These are phyloP conservation scores for Girardinus metallicus DNA, from an alignment of 2,797 vertebrate genomes.

Conservation along the genomic window DNA sequence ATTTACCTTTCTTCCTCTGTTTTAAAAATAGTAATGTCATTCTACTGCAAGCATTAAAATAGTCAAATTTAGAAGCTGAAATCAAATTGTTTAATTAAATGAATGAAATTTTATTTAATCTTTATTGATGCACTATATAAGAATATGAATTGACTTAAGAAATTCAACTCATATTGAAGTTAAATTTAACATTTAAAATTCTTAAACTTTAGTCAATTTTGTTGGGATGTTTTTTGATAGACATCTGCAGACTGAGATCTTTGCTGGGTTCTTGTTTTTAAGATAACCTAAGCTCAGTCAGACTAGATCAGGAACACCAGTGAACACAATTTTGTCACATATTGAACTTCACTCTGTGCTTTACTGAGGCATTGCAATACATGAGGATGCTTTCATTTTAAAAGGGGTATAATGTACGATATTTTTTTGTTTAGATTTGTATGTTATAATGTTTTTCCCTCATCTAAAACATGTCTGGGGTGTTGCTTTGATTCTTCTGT, in stretches of 20 bases:
- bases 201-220: neutral
- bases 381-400: neutral
- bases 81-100: neutral
- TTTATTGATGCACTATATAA: too few species aligned
- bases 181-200: neutral
- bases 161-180: too few species aligned
- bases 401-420: too few species aligned
- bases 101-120: too few species aligned
- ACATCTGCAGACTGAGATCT: neutral
- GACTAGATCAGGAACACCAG: too few species aligned
- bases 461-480: neutral
- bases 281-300: neutral
- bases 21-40: neutral
- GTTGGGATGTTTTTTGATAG: neutral
- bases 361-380: neutral
- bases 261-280: neutral
- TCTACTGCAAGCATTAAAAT: neutral
- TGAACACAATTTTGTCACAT: too few species aligned
- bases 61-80: neutral
- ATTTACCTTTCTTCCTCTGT: neutral
- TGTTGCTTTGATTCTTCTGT: neutral
- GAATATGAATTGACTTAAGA: neutral
- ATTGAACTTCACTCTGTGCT: too few species aligned
- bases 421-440: too few species aligned
- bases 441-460: too few species aligned